A percentile compares a stretch with the other conserved stretches of the same genome.
These are phyloP conservation scores for Betta splendens DNA, from an alignment of 2,797 vertebrate genomes.

Conservation along the genomic window DNA sequence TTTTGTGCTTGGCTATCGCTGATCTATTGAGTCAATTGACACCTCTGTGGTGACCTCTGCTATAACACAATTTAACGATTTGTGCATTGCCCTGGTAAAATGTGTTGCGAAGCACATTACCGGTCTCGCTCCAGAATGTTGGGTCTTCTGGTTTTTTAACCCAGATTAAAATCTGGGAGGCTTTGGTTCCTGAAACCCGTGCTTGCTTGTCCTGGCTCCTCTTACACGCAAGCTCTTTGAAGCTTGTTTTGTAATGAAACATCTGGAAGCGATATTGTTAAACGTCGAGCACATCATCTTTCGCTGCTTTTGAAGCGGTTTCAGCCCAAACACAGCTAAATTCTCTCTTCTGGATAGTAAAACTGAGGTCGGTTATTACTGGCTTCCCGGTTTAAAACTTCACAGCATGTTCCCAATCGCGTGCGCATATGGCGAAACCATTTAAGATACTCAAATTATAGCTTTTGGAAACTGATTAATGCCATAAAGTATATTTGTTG, in stretches of 20 bases:
- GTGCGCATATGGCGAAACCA: constrained; percentile 70
- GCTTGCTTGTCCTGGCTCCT: constrained; percentile 49
- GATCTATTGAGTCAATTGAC: constrained; percentile 4
- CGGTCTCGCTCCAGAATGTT: constrained; percentile 39
- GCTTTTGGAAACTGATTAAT: constrained; percentile 68
- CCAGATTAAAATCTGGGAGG: constrained; percentile 58
- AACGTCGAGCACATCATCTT: constrained; percentile 69
- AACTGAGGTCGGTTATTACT: constrained; percentile 74
- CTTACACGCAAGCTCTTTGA: constrained; percentile 57
- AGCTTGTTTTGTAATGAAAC: constrained; percentile 76
- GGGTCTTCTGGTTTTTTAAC: constrained; percentile 30
- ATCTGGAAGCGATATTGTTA: constrained; percentile 79
- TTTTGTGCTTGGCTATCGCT: constrained; percentile 28
- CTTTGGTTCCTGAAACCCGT: constrained; percentile 56
- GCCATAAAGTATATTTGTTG: constrained; percentile 71
- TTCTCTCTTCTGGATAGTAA: constrained; percentile 71
- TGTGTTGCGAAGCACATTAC: constrained; percentile 19
- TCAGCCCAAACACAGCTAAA: constrained; percentile 70
- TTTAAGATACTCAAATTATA: constrained; percentile 71
- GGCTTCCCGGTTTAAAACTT: constrained; percentile 73
- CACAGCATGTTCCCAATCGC: constrained; percentile 58
- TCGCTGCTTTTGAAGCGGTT: constrained; percentile 73
- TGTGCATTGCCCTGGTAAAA: constrained; percentile 3
- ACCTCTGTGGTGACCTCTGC: constrained; percentile 1
- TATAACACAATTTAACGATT: constrained; percentile 2